Base-by-base conservation (phyloP, 2,888 invertebrate genomes). In the Tridacna crocea region DNA sequence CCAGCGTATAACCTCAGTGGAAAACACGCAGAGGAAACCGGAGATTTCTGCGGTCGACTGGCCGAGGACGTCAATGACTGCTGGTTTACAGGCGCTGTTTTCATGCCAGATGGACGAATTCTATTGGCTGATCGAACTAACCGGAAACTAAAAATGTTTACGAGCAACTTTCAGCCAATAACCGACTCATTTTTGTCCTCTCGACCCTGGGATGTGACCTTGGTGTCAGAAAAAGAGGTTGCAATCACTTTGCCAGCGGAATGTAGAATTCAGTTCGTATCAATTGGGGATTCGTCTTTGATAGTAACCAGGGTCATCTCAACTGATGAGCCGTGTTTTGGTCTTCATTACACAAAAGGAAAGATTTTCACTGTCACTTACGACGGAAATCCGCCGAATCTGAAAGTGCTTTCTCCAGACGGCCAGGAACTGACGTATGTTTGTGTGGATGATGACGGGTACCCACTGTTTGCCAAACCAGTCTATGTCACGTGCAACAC, bases 1-100 rank as follows among this genome's bases (percentile, higher is more conserved):
- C 87, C 88, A 22, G 80, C 83, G 13, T 75, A 81, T n/a, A 84
- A 87, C 1, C 77, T 85, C 19, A 66, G 80, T 12, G 86, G 83
- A 4, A 80, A 79, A 22, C 63, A 84, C n/a, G 84, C 83, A 6
- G 85, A 85, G 10, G 80, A 85, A 46, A 72, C 83, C 10, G 88
- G 81, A 15, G 81, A 85, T 15, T 87, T 88, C 46, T 83, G 85
- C 75, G 87, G 80, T 4, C 76, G 82, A 48, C 77, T 66, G 22
- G 74, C 81, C 15, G 84, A 88, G 19, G 89, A 89, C 65, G 26
- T 63, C 0, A 70, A 84, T 46, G 88, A 88, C 58, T 88, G 88
- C 63, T 89, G 89, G 89, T 88, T 88, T 63, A 89, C 89, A 0
- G 89, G 89, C 0, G 89, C 89, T 15, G 47, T 72, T 12, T 89